Evolutionary conservation across 2,888 invertebrate genomes (phyloP), one percentile per base, ranked within the genome.

Genomic region (Temnothorax ravouxi): DNA sequence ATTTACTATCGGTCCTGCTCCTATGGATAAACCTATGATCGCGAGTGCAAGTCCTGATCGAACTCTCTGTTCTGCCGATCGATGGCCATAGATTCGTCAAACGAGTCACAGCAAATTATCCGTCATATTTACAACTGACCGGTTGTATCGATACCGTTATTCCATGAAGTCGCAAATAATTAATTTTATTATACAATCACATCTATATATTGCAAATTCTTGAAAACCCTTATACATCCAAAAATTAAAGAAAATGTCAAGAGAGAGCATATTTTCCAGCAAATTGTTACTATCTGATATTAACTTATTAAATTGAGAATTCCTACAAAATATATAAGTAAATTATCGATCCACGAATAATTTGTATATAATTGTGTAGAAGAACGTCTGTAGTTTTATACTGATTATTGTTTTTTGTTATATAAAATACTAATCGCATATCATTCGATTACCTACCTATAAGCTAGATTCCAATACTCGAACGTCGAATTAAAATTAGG

Each of bases 11-110:
- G 21, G 61, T 13, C 50, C 52, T 84, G 83, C 80, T 34, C 34
- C 75, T 81, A 82, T 67, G 62, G 76, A 89, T 88, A 88, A 89
- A 91, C 89, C 84, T 84, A 56, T 38, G 72, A 80, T 59, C 61
- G 50, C 56, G n/a, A 38, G 56, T 5, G 18, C 13, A n/a, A 74
- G 21, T 5, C 29, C 18, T 5, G 61, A 74, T 44, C 18, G 25
- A 44, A n/a, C 13, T 72, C 25, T 67, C 47, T 18, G 38, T 72
- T 47, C n/a, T 61, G 18, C 29, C 47, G 56, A 59, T 52, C 44
- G 54, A 50, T 76, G 82, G 3, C 83, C 69, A 59, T 25, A 66
- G 79, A 88, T 88, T 81, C 38, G n/a, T 13, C 59, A 21, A 54
- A 62, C 77, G 67, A 87, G 41, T 75, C 25, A 29, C 76, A 47